These are phyloP conservation scores for Lerista edwardsae DNA, from an alignment of 2,797 vertebrate species.

Conservation along the genomic window DNA sequence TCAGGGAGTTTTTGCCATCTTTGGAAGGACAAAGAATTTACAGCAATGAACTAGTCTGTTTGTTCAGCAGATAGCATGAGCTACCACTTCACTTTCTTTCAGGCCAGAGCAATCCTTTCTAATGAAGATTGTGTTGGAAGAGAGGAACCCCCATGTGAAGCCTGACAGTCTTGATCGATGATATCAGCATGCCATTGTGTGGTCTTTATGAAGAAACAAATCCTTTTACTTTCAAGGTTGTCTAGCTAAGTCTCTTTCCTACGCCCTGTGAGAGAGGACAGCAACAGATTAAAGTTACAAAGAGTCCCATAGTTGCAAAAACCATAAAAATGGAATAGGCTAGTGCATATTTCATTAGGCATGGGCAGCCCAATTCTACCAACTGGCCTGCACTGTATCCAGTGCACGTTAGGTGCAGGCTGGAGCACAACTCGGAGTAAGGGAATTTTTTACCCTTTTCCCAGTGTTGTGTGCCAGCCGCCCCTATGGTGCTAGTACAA, in stretches of 20 bases:
- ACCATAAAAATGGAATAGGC: background rate
- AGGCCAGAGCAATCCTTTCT: background rate
- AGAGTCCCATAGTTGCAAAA: background rate
- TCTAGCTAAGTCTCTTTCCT: background rate
- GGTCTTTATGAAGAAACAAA: background rate
- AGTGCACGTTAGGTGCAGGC: no score
- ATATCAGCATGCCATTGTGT: background rate
- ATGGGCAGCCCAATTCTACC: no score
- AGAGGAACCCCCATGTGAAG: background rate
- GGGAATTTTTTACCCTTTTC: no score
- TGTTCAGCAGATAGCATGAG: background rate
- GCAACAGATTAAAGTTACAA: background rate
- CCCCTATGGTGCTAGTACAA: no score
- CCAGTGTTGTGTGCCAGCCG: no score
- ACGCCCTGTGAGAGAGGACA: background rate
- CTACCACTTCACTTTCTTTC: background rate
- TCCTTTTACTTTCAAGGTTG: background rate
- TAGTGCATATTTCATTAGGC: background rate
- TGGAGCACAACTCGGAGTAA: no score
- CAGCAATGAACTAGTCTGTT: background rate
- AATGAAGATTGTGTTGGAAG: background rate
- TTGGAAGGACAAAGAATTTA: background rate
- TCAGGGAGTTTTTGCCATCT: constrained; percentile 22
- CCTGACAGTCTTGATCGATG: background rate
- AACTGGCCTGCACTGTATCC: no score